These are phyloP conservation scores for Actenoides lindsayi DNA, from an alignment of 2,113 vertebrate species.

Conservation along the genomic window DNA sequence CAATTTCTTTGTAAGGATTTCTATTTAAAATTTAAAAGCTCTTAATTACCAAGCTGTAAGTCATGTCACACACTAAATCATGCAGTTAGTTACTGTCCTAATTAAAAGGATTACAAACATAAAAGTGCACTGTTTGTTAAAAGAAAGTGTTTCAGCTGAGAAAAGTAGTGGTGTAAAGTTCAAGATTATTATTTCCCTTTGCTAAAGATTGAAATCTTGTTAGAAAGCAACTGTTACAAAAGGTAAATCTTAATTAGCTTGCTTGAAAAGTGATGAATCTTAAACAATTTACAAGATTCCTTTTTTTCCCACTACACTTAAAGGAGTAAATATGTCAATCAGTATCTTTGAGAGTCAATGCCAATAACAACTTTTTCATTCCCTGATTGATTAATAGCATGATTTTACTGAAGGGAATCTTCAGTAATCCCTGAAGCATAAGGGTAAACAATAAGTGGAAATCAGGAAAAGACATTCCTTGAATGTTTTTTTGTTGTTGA, in stretches of 20 bases:
- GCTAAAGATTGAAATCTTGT: not conserved
- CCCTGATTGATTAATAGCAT: not conserved
- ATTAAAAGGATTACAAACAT: not conserved
- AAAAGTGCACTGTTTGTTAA: not conserved
- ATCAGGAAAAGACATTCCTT: not conserved
- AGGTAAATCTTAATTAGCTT: not conserved
- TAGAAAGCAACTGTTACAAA: not conserved
- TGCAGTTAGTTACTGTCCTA: not conserved
- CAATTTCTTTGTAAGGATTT: not conserved
- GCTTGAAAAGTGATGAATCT: not conserved
- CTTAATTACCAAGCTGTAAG: not conserved
- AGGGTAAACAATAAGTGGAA: not conserved
- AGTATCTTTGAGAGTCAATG: not conserved
- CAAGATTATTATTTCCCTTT: not conserved
- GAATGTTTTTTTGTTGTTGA: not conserved
- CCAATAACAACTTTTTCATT: not conserved
- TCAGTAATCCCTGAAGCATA: not conserved
- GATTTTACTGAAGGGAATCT: not conserved
- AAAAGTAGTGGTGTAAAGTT: not conserved
- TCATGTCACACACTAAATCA: not conserved
- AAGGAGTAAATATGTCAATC: not conserved
- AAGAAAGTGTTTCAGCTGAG: not conserved
- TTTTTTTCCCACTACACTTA: not conserved
- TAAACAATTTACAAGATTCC: not conserved
- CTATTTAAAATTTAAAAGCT: slow-evolving; percentile 26